Conservation (phyloP, 2,113 vertebrate genomes). For the Toxotes jaculatrix region DNA sequence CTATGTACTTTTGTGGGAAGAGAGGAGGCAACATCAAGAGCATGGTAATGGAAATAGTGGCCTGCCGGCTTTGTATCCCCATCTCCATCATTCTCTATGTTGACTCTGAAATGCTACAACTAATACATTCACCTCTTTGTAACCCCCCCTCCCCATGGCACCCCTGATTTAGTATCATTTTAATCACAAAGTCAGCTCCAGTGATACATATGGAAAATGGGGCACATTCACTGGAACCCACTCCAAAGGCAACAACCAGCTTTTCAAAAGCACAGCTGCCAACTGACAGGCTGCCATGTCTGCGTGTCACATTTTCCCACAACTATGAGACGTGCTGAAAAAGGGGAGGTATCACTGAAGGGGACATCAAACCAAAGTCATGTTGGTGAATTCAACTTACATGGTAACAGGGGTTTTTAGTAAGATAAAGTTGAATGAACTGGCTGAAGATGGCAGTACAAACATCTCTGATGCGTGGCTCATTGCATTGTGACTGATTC, state of each 20-base stretch:
- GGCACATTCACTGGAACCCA: constrained; percentile 21
- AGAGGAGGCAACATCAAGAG: constrained; percentile 28
- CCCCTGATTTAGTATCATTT: constrained; percentile 59
- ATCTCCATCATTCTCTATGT: constrained; percentile 38
- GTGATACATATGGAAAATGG: constrained; percentile 15
- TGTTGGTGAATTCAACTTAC: constrained; percentile 1
- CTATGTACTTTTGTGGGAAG: constrained; percentile 22
- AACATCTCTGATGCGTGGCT: neutral
- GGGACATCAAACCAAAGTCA: constrained; percentile 22
- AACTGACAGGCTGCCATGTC: constrained; percentile 47
- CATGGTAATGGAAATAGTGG: constrained; percentile 49
- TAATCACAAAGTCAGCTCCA: constrained; percentile 54
- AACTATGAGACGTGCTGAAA: constrained; percentile 31
- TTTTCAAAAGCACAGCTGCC: constrained; percentile 59
- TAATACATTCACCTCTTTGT: constrained; percentile 54
- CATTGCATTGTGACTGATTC: neutral
- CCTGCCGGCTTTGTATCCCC: constrained; percentile 33
- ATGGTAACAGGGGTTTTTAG: neutral
- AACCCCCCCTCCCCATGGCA: constrained; percentile 49
- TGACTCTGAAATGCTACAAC: constrained; percentile 40
- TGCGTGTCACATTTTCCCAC: constrained; percentile 3
- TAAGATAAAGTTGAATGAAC: neutral
- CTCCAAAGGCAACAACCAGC: constrained; percentile 45
- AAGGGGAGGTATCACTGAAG: constrained; percentile 15
- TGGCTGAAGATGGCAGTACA: neutral